These are phyloP conservation scores for Zaprionus vittiger DNA, from an alignment of 1,140 invertebrate genomes.

Conservation along the genomic window DNA sequence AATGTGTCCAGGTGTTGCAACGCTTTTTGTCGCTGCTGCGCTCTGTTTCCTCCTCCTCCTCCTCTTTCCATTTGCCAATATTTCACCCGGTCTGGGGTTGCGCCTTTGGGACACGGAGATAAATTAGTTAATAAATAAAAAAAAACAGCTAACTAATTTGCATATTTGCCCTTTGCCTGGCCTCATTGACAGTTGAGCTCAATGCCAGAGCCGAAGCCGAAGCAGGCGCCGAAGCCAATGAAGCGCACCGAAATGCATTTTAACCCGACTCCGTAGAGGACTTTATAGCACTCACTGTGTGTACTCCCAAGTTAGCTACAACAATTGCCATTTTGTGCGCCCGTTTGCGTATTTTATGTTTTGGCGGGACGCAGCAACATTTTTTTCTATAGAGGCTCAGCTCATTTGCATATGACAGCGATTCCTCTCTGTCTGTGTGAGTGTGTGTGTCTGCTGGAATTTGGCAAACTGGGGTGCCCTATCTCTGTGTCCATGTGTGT, in stretches of 20 bases:
- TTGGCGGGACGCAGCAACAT: slow-evolving; percentile 61
- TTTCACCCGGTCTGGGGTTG: slow-evolving; percentile 67
- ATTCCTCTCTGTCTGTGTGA: slow-evolving; percentile 26
- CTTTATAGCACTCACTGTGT: neutral
- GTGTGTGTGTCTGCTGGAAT: slow-evolving; percentile 63
- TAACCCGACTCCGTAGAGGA: slow-evolving; percentile 23
- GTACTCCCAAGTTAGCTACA: slow-evolving; percentile 24
- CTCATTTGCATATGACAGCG: slow-evolving; percentile 79
- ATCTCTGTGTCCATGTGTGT: slow-evolving; percentile 28
- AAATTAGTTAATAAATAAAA: slow-evolving; percentile 82
- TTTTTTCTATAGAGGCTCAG: slow-evolving; percentile 49
- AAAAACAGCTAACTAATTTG: slow-evolving; percentile 71
- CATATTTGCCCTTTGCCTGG: slow-evolving; percentile 76
- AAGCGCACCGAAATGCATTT: slow-evolving; percentile 80
- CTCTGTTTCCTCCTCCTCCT: slow-evolving; percentile 21
- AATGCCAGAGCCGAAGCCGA: slow-evolving; percentile 42
- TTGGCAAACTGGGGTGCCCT: slow-evolving; percentile 66
- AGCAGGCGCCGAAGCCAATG: slow-evolving; percentile 64
- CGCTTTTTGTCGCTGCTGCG: slow-evolving; percentile 45
- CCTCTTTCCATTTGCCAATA: slow-evolving; percentile 60
- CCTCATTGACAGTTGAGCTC: slow-evolving; percentile 67
- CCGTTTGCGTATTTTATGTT: slow-evolving; percentile 55
- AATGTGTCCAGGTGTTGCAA: slow-evolving; percentile 79
- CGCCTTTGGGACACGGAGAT: slow-evolving; percentile 70
- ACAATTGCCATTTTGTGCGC: slow-evolving; percentile 65